Evolutionary conservation across 1,140 invertebrate genomes (phyloP).

Genomic region (Tetramorium parvispinum): DNA sequence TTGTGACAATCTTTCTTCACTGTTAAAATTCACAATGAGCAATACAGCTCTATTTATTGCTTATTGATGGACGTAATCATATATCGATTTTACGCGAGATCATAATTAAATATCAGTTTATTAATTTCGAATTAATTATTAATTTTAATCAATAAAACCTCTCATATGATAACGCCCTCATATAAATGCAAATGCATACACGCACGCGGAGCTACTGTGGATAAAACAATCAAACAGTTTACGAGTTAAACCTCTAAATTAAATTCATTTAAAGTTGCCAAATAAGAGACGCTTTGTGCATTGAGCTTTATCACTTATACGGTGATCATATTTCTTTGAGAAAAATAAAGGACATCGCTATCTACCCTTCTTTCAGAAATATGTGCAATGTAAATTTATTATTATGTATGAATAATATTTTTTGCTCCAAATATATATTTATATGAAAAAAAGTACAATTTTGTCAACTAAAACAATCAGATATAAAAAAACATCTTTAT

Average conservation of each 20-base stretch:
- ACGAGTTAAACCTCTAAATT: background rate
- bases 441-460: too few relatives aligned
- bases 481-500: too few relatives aligned
- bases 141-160: slow-evolving; percentile 14
- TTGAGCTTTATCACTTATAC: background rate
- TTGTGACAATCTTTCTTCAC: background rate
- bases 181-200: background rate
- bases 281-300: background rate
- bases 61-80: background rate
- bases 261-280: background rate
- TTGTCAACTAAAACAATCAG: too few relatives aligned
- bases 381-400: too few relatives aligned
- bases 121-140: slow-evolving; percentile 17
- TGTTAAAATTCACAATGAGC: background rate
- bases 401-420: too few relatives aligned
- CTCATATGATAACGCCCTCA: background rate
- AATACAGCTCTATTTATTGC: background rate
- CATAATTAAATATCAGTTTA: slow-evolving; percentile 20
- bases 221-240: background rate
- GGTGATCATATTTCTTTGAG: too few relatives aligned
- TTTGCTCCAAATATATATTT: too few relatives aligned
- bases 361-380: too few relatives aligned
- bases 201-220: background rate
- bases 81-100: slow-evolving; percentile 9
- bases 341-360: too few relatives aligned